A percentile compares a stretch with the other conserved stretches of the same genome.
Conservation (phyloP, 2,113 vertebrate genomes). For the Tetraodon nigroviridis region DNA sequence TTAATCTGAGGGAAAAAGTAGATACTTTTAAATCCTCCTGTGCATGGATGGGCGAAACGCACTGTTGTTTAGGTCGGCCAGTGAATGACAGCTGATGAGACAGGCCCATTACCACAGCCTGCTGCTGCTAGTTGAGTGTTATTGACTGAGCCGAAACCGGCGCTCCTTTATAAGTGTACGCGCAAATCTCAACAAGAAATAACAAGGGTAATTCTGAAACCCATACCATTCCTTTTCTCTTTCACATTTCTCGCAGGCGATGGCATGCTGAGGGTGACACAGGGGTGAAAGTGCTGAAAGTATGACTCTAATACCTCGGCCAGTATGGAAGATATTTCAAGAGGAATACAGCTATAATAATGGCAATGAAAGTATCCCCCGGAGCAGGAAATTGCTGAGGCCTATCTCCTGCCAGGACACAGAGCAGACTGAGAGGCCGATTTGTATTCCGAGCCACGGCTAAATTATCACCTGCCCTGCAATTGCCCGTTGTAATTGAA, state of each 20-base stretch:
- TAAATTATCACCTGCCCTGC: conserved; percentile 66
- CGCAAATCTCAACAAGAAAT: conserved; percentile 58
- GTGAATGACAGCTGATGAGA: conserved; percentile 58
- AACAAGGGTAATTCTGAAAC: conserved; percentile 47
- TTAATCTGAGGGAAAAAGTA: conserved; percentile 44
- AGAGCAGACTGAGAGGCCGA: conserved; percentile 45
- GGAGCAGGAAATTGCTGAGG: conserved; percentile 58
- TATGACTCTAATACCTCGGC: conserved; percentile 60
- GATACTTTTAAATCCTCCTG: conserved; percentile 42
- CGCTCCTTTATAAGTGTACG: conserved; percentile 40
- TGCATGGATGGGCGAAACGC: conserved; percentile 25
- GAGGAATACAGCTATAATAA: conserved; percentile 62
- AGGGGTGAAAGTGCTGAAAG: conserved; percentile 54
- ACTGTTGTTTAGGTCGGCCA: conserved; percentile 36
- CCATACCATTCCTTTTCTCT: conserved; percentile 23
- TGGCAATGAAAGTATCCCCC: conserved; percentile 58
- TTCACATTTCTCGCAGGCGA: conserved; percentile 38
- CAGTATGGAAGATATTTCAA: conserved; percentile 47
- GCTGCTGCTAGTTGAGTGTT: conserved; percentile 51
- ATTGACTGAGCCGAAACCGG: conserved; percentile 56
- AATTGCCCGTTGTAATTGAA: conserved; percentile 68
- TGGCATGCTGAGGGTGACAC: conserved; percentile 37
- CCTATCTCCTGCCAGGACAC: conserved; percentile 49
- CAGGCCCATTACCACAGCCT: conserved; percentile 45
- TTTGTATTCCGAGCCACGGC: conserved; percentile 62